Percentiles rank a stretch among this genome's conserved stretches.
phyloP scores from a whole-genome alignment of 2,797 vertebrate species.

The Cossypha niveicapilla region DNA sequence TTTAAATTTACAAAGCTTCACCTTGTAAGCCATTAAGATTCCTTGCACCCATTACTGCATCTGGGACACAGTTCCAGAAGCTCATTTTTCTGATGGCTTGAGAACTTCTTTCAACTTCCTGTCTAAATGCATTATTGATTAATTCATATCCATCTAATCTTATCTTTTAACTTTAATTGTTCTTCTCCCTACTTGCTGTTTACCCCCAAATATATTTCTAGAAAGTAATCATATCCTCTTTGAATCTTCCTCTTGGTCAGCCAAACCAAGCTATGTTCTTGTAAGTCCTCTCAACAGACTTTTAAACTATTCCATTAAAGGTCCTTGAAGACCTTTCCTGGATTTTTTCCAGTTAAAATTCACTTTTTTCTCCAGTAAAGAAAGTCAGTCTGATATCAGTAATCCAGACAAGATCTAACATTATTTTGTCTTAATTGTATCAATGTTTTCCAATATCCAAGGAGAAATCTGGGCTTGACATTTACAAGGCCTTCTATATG shows the following conservation, averaged over 20 bases:
- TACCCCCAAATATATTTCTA: background rate
- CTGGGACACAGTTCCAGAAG: background rate
- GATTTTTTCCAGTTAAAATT: background rate
- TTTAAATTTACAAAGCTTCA: background rate
- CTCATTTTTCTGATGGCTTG: background rate
- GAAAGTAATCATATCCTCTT: background rate
- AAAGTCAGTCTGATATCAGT: background rate
- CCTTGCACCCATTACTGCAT: background rate
- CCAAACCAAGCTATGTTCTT: background rate
- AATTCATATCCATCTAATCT: background rate
- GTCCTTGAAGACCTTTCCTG: background rate
- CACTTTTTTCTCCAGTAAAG: background rate
- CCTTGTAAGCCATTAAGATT: background rate
- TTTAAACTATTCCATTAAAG: background rate
- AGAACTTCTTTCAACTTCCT: background rate
- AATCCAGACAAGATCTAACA: background rate
- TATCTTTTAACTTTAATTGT: background rate
- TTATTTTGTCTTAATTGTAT: background rate
- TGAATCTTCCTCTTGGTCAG: background rate
- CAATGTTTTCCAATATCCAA: background rate
- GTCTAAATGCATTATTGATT: slow-evolving; percentile 18
- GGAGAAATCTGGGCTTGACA: background rate
- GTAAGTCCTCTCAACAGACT: background rate
- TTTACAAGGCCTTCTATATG: background rate
- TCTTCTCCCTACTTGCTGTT: background rate